These are phyloP conservation scores for Taxidea taxus DNA, from an alignment of 2,113 vertebrate genomes.

Conservation along the genomic window DNA sequence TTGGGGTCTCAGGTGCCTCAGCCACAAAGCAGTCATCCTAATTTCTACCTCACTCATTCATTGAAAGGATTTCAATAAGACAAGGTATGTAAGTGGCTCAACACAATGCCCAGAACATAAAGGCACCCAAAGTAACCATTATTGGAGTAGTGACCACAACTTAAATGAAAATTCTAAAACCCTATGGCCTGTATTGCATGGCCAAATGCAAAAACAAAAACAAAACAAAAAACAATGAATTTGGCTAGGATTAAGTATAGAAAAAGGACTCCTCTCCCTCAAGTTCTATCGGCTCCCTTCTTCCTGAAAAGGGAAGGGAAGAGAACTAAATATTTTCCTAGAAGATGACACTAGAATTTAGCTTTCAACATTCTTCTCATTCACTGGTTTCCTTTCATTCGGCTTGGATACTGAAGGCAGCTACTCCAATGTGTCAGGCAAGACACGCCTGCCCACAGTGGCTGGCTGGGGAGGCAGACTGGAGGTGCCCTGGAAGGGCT, in stretches of 20 bases:
- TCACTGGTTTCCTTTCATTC: background rate
- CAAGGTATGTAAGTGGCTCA: background rate
- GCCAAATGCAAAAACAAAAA: background rate
- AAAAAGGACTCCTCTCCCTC: background rate
- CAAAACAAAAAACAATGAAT: background rate
- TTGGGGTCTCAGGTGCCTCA: background rate
- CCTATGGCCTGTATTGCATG: background rate
- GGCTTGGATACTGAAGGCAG: background rate
- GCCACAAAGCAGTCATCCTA: background rate
- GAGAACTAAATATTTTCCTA: background rate
- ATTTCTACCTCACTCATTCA: background rate
- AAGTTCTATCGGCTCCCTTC: background rate
- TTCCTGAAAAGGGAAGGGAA: background rate
- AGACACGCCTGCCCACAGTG: background rate
- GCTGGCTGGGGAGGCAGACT: accelerated
- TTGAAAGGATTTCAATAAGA: background rate
- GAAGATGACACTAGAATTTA: background rate
- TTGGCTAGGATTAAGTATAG: background rate
- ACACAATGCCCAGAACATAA: background rate
- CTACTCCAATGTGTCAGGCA: background rate
- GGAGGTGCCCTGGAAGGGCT: background rate
- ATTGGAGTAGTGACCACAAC: background rate
- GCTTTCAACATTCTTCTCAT: background rate
- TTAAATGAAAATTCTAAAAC: background rate
- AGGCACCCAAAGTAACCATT: background rate